Base-by-base conservation (phyloP, 2,113 vertebrate genomes). In the Indicator indicator region DNA sequence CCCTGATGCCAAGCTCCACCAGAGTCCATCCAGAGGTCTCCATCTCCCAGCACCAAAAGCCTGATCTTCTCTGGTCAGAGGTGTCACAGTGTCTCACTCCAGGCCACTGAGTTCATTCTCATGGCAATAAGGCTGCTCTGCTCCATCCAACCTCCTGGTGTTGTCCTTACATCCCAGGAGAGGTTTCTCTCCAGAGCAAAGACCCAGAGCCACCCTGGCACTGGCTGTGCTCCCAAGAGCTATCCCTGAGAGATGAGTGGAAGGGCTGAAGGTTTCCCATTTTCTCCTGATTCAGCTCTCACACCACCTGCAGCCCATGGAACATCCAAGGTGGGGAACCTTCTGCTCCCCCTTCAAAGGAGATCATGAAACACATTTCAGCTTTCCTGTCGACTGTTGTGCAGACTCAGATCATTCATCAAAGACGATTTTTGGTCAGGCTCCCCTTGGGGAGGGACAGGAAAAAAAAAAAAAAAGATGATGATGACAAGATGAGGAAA, bases 381-480 rank as follows among this genome's bases (percentile, higher is more conserved):
- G 69, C 82, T 86, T 68, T 67, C 3, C 4, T 89, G 65, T 44
- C 0, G 16, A 64, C 68, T 86, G 65, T 33, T 75, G 58, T 11
- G 20, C 4, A 28, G 83, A 65, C 86, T 95, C 84, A 69, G 86
- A 95, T 96, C 85, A n/a, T 36, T 32, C 88, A 90, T 91, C 79
- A 97, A 96, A 97, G 89, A 84, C 71, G 67, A 71, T 75, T 95
- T 88, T 36, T 95, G 92, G 94, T 95, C 86, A 92, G 58, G 82
- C 33, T 82, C 83, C 86, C 82, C 40, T 93, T 92, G 8, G 56
- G 89, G 92, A 89, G 83, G 74, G 65, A 91, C 23, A 8, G 92
- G 96, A 94, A 93, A 80, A 76, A 46, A 46, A 46, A 46, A 19
- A 46, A 21, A 21, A 21, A 20, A 5, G 11, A 48, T 21, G 48